These are phyloP conservation scores for Eristalis intricaria DNA, from an alignment of 2,888 invertebrate genomes.

Conservation along the genomic window DNA sequence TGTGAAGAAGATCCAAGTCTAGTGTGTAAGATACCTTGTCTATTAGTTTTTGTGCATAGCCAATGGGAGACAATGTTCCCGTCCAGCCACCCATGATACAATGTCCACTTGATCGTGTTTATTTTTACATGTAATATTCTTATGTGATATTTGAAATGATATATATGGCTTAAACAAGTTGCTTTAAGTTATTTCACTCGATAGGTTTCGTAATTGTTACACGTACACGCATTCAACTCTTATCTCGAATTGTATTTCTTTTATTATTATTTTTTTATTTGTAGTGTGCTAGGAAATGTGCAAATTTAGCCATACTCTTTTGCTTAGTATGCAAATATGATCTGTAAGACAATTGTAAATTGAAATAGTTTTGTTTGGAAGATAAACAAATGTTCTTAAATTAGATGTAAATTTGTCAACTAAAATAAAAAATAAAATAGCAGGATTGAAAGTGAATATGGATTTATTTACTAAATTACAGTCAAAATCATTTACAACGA, in stretches of 20 bases:
- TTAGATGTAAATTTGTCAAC: slow-evolving; percentile 2
- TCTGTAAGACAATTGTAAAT: slow-evolving; percentile 51
- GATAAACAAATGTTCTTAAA: not conserved
- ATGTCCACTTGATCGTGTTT: slow-evolving; percentile 22
- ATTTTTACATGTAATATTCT: slow-evolving; percentile 50
- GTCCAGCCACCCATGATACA: not conserved
- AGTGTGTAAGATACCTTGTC: slow-evolving; percentile 3
- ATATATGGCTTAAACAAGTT: slow-evolving; percentile 34
- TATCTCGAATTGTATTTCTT: slow-evolving; percentile 44
- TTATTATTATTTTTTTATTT: slow-evolving; percentile 26
- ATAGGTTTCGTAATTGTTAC: slow-evolving; percentile 26
- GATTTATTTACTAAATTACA: too few species aligned
- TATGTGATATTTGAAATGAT: slow-evolving; percentile 64
- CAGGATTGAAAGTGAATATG: not conserved
- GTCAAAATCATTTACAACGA: too few species aligned
- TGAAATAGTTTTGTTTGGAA: slow-evolving; percentile 28
- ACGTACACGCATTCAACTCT: slow-evolving; percentile 20
- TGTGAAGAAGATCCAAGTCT: slow-evolving; percentile 72
- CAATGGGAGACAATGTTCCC: not conserved
- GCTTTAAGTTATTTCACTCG: slow-evolving; percentile 30
- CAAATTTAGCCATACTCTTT: slow-evolving; percentile 55
- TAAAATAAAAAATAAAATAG: slow-evolving; percentile 1
- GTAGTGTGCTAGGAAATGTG: slow-evolving; percentile 17
- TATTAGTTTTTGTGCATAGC: slow-evolving; percentile 33
- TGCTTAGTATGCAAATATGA: slow-evolving; percentile 23